Evolutionary conservation across 2,797 vertebrate genomes (phyloP).

Genomic region (Cryptoblepharus egeriae): DNA sequence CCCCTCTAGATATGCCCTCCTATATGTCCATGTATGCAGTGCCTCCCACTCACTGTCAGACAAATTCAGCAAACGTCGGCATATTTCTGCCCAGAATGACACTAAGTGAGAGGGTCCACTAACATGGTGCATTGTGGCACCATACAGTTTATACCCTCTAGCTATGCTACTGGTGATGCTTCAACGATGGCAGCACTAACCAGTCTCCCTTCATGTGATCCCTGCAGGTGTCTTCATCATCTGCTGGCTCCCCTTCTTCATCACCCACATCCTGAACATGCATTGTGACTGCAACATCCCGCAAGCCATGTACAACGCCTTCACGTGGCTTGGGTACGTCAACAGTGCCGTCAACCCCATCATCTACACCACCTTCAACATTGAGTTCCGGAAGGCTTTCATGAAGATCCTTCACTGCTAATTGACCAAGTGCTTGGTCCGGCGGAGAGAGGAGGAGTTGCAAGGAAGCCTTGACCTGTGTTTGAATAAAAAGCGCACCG

Average conservation of each 20-base stretch:
- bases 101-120: no score
- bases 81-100: no score
- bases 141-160: no score
- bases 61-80: no score
- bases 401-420: conserved; percentile 98
- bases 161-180: no score
- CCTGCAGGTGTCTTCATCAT: conserved; percentile 96
- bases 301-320: conserved; percentile 92
- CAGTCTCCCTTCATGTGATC: conserved; percentile 32
- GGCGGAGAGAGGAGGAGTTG: not conserved
- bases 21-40: no score
- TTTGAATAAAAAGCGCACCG: not conserved
- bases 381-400: conserved; percentile 98
- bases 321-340: conserved; percentile 98
- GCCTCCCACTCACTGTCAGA: no score
- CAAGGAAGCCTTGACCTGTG: conserved; percentile 27
- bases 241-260: conserved; percentile 99
- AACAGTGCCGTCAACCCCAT: conserved; percentile 99
- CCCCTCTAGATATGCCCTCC: no score
- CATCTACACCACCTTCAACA: conserved; percentile 98
- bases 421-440: conserved; percentile 40
- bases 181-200: conserved; percentile 20
- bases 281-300: conserved; percentile 95
- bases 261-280: conserved; percentile 98
- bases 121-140: no score